Conservation (phyloP, 2,888 invertebrate genomes). For the Mimas tiliae region DNA sequence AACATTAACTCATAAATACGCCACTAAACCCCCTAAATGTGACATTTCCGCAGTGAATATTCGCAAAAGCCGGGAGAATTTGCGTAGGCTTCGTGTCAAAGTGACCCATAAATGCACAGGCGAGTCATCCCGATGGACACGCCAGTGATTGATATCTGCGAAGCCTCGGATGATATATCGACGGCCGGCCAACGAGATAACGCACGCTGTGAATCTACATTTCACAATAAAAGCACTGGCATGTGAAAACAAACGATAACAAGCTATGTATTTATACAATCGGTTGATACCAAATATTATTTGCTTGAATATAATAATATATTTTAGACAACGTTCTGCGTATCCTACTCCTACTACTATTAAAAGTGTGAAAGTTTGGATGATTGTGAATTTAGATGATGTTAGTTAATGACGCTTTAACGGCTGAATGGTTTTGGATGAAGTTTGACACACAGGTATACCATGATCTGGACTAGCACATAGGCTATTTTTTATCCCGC, state of each 20-base stretch:
- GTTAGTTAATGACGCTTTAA: too few relatives aligned
- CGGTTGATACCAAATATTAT: constrained; percentile 11
- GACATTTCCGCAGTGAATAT: constrained; percentile 16
- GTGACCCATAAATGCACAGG: constrained; percentile 26
- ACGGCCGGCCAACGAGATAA: constrained; percentile 19
- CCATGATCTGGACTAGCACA: too few relatives aligned
- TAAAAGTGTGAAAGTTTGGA: too few relatives aligned
- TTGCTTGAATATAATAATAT: too few relatives aligned
- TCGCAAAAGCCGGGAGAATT: constrained; percentile 20
- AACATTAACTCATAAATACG: not conserved
- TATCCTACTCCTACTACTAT: too few relatives aligned
- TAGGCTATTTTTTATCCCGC: too few relatives aligned
- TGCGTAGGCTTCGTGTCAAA: constrained; percentile 14
- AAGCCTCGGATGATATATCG: constrained; percentile 18
- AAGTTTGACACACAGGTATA: too few relatives aligned
- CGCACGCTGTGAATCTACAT: constrained; percentile 18
- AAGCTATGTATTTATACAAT: not conserved
- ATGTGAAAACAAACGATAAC: constrained; percentile 19
- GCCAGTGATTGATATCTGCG: constrained; percentile 26
- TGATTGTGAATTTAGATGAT: too few relatives aligned
- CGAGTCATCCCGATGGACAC: constrained; percentile 21
- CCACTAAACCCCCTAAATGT: constrained; percentile 1
- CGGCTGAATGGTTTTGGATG: too few relatives aligned
- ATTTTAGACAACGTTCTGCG: too few relatives aligned
- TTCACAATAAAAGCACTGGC: constrained; percentile 16